Evolutionary conservation across 2,797 vertebrate species (phyloP), one percentile per base, ranked within the genome.

Genomic region (Crenuchus spilurus): DNA sequence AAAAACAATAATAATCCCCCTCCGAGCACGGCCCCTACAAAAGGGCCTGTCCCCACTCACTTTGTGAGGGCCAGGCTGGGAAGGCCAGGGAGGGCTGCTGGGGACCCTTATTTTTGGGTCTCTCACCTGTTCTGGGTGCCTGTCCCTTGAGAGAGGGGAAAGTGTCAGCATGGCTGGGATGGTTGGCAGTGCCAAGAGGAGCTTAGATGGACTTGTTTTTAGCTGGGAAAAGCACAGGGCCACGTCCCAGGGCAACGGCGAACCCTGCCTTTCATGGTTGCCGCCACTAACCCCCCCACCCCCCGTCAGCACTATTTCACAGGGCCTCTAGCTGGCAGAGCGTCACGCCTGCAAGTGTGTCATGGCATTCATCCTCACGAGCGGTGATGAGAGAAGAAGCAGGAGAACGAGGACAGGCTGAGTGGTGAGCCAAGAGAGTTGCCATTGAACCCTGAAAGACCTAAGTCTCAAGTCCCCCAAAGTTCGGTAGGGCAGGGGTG

Each of bases 91-190:
- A 86, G 42, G 64, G 52, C 33, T 78, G 63, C 78, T 69, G 81
- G 84, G 81, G 85, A 78, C 82, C 89, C 88, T 90, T 92, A 92
- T 92, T 93, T 85, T 92, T 91, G 90, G 90, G 88, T 88, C 85
- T 20, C 86, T 94, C 93, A 94, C 93, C 93, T 93, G 93, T 93
- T 93, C 86, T 78, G 87, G 84, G 87, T 88, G 87, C 92, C 89
- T 91, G 90, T 92, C 89, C 82, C 86, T 87, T 84, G 87, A 58
- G 68, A 22, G 67, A 74, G 79, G 85, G 90, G 92, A 93, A 92
- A 92, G 92, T 93, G 92, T 93, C 91, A 91, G 92, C 89, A 90
- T 93, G 91, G 89, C 90, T 93, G 91, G 90, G 89, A 93, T 92
- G 91, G 90, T 92, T 94, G 91, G 91, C 91, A 91, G 88, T 92